phyloP scores from a whole-genome alignment of 2,797 vertebrate genomes.

The Tadarida brasiliensis region DNA sequence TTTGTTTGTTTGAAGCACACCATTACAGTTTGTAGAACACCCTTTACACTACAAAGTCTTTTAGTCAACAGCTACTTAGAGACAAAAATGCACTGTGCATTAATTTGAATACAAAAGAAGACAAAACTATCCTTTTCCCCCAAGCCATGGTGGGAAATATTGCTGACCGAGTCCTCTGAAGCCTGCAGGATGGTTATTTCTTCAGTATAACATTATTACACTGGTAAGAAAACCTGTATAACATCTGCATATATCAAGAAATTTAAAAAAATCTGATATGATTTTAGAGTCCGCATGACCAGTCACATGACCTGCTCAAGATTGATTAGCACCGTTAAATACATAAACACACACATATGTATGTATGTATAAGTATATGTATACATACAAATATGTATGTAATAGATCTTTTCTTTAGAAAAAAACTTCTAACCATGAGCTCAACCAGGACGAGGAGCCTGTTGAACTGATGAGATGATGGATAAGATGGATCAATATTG shows the following conservation, averaged over 20 bases:
- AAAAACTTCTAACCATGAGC: constrained; percentile 90
- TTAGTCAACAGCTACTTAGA: constrained; percentile 89
- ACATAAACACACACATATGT: constrained; percentile 90
- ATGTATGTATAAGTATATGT: constrained; percentile 65
- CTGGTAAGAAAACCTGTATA: constrained; percentile 98
- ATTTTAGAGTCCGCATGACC: constrained; percentile 99
- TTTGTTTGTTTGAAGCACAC: constrained; percentile 85
- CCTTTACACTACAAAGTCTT: constrained; percentile 84
- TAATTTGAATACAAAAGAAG: constrained; percentile 90
- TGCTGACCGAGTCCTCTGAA: constrained; percentile 98
- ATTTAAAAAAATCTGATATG: constrained; percentile 97
- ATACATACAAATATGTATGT: constrained; percentile 84
- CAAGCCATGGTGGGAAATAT: constrained; percentile 96
- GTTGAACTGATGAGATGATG: constrained; percentile 93
- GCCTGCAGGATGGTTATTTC: constrained; percentile 95
- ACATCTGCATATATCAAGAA: constrained; percentile 99
- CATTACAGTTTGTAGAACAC: constrained; percentile 87
- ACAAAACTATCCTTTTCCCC: constrained; percentile 92
- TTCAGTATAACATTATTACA: constrained; percentile 95
- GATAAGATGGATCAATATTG: constrained; percentile 83
- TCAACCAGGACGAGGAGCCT: constrained; percentile 91
- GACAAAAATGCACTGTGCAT: constrained; percentile 89
- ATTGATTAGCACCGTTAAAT: constrained; percentile 99
- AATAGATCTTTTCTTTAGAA: constrained; percentile 90
- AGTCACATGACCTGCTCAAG: constrained; percentile 99